Evolutionary conservation across 2,888 invertebrate species (phyloP), one percentile per base, ranked within the genome.

Genomic region (Netelia melanura): DNA sequence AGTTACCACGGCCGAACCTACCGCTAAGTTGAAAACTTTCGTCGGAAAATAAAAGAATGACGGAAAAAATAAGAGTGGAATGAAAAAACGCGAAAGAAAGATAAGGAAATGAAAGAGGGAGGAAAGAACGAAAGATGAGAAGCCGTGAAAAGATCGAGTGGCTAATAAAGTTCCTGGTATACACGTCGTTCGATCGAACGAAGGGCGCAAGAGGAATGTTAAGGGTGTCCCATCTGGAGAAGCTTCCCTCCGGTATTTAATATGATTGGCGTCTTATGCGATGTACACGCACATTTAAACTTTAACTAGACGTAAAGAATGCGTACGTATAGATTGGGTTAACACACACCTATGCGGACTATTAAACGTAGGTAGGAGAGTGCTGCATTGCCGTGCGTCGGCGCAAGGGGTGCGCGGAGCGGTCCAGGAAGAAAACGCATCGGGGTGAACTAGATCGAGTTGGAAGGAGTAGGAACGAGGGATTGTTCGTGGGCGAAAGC

Each of bases 311-410:
- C 67, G 48, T 48, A 52, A 62, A 62, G 44, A 58, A 68, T 67
- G 70, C 21, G 21, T 23, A 52, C 38, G 30, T 65, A 77, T 52
- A 54, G 62, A 62, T n/a, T 25, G n/a, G 17, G 54, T 79, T 65
- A 81, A 78, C 64, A 81, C 74, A 87, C 88, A 87, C 89, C 91
- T 89, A 90, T 92, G 91, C 92, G 90, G 91, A 91, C 90, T 90
- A 91, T 91, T 90, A 91, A 91, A 91, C 90, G 91, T 91, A 91
- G 92, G 92, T 91, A 91, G 90, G 88, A 92, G 88, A 92, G 88
- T 91, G 91, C 91, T 90, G 92, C 92, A 92, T 91, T 92, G 91
- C 91, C 90, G 91, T 90, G 89, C 91, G 90, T 91, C 89, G 89
- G 89, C 89, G 89, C 87, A 89, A 89, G 89, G 88, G 88, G 87